Percentiles rank a stretch among this genome's conserved stretches.
Conservation (phyloP, 1,140 invertebrate genomes). For the Contarinia nasturtii region DNA sequence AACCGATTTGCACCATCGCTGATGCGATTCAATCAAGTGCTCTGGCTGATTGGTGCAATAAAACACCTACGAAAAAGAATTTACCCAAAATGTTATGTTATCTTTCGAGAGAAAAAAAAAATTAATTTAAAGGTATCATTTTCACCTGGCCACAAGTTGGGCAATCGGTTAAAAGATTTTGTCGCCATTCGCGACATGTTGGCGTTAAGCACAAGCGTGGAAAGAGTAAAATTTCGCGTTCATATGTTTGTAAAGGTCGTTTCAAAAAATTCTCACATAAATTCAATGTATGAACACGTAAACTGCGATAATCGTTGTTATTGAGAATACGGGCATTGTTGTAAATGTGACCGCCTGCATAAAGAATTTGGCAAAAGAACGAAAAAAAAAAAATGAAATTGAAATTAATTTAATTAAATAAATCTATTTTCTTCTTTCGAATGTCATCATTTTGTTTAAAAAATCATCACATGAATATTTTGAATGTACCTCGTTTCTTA, state of each 20-base stretch:
- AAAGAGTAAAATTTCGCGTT: conserved; percentile 46
- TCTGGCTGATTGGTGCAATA: conserved; percentile 26
- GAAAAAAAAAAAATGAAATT: background rate
- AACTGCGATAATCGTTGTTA: conserved; percentile 34
- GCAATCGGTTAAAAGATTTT: conserved; percentile 28
- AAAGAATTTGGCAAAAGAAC: conserved; percentile 5
- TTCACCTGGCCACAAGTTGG: conserved; percentile 34
- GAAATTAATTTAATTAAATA: background rate
- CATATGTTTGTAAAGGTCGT: conserved; percentile 35
- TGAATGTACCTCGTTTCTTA: conserved; percentile 11
- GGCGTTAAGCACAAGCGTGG: conserved; percentile 34
- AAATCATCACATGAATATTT: too few species aligned
- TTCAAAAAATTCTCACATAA: conserved; percentile 34
- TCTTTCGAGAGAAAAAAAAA: too few species aligned
- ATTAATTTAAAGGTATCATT: too few species aligned
- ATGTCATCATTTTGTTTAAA: too few species aligned
- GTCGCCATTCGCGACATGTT: conserved; percentile 28
- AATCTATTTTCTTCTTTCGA: too few species aligned
- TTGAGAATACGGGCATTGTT: conserved; percentile 28
- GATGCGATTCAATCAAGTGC: conserved; percentile 25
- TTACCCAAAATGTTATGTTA: too few species aligned
- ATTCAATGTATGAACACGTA: conserved; percentile 36
- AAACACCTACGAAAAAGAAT: conserved; percentile 21
- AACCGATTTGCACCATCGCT: conserved; percentile 30
- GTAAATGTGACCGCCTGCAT: conserved; percentile 24